A percentile compares a stretch with the other conserved stretches of the same genome.
These are phyloP conservation scores for Dendroctonus valens DNA, from an alignment of 1,140 invertebrate genomes.

Conservation along the genomic window DNA sequence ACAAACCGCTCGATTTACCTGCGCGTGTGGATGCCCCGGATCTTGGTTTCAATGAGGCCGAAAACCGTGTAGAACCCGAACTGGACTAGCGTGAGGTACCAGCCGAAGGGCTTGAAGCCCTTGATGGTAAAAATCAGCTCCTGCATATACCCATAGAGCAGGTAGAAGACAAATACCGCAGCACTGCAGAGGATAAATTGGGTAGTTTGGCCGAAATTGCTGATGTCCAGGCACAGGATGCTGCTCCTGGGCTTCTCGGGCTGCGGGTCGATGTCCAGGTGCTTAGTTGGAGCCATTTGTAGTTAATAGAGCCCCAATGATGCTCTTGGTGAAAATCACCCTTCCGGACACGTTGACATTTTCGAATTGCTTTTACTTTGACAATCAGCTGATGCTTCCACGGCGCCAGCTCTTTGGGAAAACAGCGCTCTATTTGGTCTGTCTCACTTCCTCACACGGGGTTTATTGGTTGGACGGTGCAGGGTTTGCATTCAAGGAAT, in stretches of 20 bases:
- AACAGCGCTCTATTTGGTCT: too few species aligned
- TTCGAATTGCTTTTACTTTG: conserved; percentile 2
- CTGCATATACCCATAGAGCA: conserved; percentile 90
- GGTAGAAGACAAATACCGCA: conserved; percentile 84
- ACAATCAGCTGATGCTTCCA: too few species aligned
- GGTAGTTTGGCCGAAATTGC: conserved; percentile 58
- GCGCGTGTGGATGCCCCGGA: conserved; percentile 63
- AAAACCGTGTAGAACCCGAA: conserved; percentile 85
- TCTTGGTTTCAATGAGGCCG: conserved; percentile 71
- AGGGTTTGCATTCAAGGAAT: too few species aligned
- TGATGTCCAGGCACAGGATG: conserved; percentile 74
- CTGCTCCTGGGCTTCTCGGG: conserved; percentile 53
- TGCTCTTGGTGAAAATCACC: not conserved
- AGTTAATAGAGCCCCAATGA: conserved; percentile 5
- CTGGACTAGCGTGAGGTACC: conserved; percentile 91
- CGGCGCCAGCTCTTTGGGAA: too few species aligned
- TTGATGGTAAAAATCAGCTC: conserved; percentile 89
- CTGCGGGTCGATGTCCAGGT: conserved; percentile 34
- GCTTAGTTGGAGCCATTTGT: conserved; percentile 24
- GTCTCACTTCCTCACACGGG: too few species aligned
- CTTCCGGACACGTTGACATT: conserved; percentile 29
- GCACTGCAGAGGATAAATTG: conserved; percentile 77
- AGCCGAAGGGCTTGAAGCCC: conserved; percentile 85
- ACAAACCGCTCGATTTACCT: not conserved
- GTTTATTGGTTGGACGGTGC: too few species aligned